Evolutionary conservation across 2,888 invertebrate genomes (phyloP), one percentile per base, ranked within the genome.

Genomic region (Synanthedon tipuliformis): DNA sequence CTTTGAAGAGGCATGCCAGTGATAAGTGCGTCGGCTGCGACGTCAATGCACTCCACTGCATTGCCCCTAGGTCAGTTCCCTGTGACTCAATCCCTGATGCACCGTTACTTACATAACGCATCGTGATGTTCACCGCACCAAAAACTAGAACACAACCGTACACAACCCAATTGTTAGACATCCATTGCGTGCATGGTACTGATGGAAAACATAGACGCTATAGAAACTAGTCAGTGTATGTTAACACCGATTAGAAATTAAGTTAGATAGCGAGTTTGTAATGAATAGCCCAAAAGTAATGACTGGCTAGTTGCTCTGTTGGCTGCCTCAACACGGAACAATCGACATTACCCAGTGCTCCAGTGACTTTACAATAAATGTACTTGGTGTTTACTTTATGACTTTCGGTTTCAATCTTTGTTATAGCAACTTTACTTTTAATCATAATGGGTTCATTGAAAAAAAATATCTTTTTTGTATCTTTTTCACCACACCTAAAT

Each of bases 51-150:
- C 86, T 81, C 82, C 63, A 66, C 72, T 80, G 79, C 83, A 83
- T 34, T 82, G 83, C 78, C 71, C 78, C 78, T 86, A 87, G 87
- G 87, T 86, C 87, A 87, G 87, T 87, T 86, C 86, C 84, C 86
- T 78, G 77, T 84, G 84, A 86, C 68, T 85, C 82, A 84, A 78
- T 72, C 79, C 66, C 69, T 70, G 62, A 74, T 83, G 80, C 84
- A 85, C 86, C 84, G 85, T 87, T 86, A 86, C 77, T 66, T 74
- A 75, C 69, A 74, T 69, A 77, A 64, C 65, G 68, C 78, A 75
- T 78, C 77, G 77, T 75, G 80, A 78, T 75, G 71, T 69, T 62
- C 60, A 66, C 72, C 13, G 7, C 8, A 45, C 45, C 15, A 45
- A n/a, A 15, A 45, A 13, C 8, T 8, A 8, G 15, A 15, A 13